Evolutionary conservation across 1,140 invertebrate genomes (phyloP).

Genomic region (Oreohelix idahoensis): DNA sequence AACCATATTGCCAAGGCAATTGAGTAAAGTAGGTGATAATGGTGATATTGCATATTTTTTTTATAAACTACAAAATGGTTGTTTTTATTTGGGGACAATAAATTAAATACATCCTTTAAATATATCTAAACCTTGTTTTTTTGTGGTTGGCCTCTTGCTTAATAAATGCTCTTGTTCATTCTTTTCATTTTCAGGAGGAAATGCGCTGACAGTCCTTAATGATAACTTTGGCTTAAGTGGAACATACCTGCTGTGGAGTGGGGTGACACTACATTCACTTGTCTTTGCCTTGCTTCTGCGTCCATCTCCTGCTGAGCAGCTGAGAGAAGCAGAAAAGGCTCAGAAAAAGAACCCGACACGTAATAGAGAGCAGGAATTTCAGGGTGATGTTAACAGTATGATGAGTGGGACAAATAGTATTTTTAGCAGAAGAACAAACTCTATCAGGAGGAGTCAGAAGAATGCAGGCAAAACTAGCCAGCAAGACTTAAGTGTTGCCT

Average conservation of each 20-base stretch:
- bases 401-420: constrained; percentile 34
- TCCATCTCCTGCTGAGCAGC: constrained; percentile 22
- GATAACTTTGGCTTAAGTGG: constrained; percentile 20
- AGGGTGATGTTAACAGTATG: constrained; percentile 8
- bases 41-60: no score
- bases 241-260: constrained; percentile 30
- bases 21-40: no score
- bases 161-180: not conserved
- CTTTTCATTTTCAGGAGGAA: constrained; percentile 20
- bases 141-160: no score
- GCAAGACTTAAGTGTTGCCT: constrained; percentile 5
- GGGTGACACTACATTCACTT: not conserved
- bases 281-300: constrained; percentile 26
- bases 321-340: constrained; percentile 8
- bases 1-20: no score
- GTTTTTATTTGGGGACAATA: no score
- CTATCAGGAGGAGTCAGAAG: not conserved
- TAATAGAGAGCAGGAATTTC: not conserved
- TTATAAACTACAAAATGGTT: no score
- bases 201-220: not conserved
- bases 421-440: not conserved
- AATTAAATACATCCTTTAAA: no score
- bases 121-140: no score
- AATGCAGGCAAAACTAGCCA: not conserved
- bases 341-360: not conserved